Evolutionary conservation across 2,797 vertebrate species (phyloP), one percentile per base, ranked within the genome.

Genomic region (Rallus crepitans): DNA sequence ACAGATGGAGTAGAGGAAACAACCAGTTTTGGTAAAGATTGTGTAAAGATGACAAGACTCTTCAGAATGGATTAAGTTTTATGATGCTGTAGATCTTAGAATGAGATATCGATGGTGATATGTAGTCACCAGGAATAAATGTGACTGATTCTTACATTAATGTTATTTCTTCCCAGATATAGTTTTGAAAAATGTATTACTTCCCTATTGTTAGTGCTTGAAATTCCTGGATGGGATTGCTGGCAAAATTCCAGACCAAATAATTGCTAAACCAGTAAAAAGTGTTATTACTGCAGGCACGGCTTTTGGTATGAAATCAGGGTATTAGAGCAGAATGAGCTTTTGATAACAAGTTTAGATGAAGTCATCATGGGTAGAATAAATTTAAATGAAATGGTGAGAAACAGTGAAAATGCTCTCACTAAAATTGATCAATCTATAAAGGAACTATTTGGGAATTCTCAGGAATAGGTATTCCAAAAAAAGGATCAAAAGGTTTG

Each of bases 401-500:
- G 14, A 52, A 70, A 33, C 14, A 50, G 6, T 39, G 12, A 71
- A 84, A 64, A 70, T 4, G 12, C 23, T 69, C 4, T 39, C 5
- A 55, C 39, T 66, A 88, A 61, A 88, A 76, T 12, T 33, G 24
- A 39, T 73, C 6, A n/a, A 25, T 69, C 16, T 21, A 33, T 60
- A 39, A 57, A 78, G 40, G 9, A 56, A 56, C 18, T 75, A 15
- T 9, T 11, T 61, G 9, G 33, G 42, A 63, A 47, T 3, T 55
- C 11, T 50, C 7, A 37, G 48, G 17, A 63, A 53, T 35, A 8
- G 35, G 5, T 37, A 33, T 47, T 72, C 6, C 10, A 13, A 23
- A 60, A 63, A 25, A 55, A 20, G 1, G 7, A 61, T 1, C 1
- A 80, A 71, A 76, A 93, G 52, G 0, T 2, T 2, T 18, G 8